Base-by-base conservation (phyloP, 1,140 invertebrate genomes). In the Trachymyrmex cornetzi region DNA sequence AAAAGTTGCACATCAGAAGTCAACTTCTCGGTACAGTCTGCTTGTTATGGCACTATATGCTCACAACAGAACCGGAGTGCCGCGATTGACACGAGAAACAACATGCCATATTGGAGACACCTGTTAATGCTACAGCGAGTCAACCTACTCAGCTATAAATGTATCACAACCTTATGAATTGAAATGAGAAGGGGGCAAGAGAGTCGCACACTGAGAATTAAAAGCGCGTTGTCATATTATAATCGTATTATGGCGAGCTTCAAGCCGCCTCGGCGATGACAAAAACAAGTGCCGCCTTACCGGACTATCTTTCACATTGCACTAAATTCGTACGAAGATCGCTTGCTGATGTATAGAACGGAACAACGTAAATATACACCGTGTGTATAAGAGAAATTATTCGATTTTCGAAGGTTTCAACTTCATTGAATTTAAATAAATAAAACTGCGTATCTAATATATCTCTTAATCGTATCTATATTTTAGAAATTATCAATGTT, bases 71-170 rank as follows among this genome's bases (percentile, higher is more conserved):
- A 55, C 38, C 80, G 88, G 84, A 79, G 89, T 90, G 91, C 91
- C 81, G 86, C 87, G 88, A 77, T 90, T 90, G 86, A 88, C 87
- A 89, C 89, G 88, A 92, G 89, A 85, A 90, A 91, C 92, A 94
- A 94, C 93, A 93, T 94, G 91, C 94, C 93, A 94, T 94, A 94
- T 94, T 90, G 92, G 94, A 91, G 93, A 94, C 94, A 94, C 93
- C 92, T 94, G 93, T 94, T 94, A 94, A 91, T 88, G 88, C 87
- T 24, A 11, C 84, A 90, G 80, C 88, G 80, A 87, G 75, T 84
- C 84, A 84, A 81, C 67, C 72, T 74, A 89, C 63, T 81, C 80
- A 27, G 71, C 89, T 92, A 93, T 93, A 93, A 93, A 92, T 88
- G 91, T 87, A 92, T 92, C 87, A 86, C 80, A 85, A 85, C 85